A percentile compares a stretch with the other conserved stretches of the same genome.
Conservation (phyloP, 2,888 invertebrate species). For the Deilephila elpenor region DNA sequence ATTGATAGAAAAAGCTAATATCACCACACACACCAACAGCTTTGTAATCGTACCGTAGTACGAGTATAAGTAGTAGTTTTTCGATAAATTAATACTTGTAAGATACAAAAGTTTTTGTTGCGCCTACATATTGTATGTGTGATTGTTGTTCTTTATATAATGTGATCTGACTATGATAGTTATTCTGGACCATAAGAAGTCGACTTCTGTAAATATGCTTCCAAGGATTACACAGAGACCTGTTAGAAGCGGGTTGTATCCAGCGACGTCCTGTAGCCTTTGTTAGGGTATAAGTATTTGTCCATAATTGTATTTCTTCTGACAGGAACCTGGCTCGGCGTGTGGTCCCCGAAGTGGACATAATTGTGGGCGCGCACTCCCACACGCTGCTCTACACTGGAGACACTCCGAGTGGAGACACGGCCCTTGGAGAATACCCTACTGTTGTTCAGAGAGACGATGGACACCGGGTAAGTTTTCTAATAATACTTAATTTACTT, state of each 20-base stretch:
- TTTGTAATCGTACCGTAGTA: too few species aligned
- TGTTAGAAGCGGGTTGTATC: too few species aligned
- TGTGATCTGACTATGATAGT: too few species aligned
- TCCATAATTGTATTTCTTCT: constrained; percentile 12
- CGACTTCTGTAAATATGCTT: background rate
- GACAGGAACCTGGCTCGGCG: constrained; percentile 85
- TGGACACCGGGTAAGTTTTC: constrained; percentile 71
- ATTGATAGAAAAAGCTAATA: too few species aligned
- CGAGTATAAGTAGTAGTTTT: too few species aligned
- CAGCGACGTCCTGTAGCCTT: too few species aligned
- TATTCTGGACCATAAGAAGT: background rate
- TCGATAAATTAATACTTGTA: too few species aligned
- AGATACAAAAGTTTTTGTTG: too few species aligned
- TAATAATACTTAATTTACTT: background rate
- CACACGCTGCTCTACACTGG: constrained; percentile 90
- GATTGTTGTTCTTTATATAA: too few species aligned
- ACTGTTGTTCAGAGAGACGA: constrained; percentile 85
- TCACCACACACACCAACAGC: too few species aligned
- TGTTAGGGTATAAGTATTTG: background rate
- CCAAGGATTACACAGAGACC: too few species aligned
- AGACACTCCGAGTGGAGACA: constrained; percentile 83
- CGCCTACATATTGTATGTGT: too few species aligned
- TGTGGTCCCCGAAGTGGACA: constrained; percentile 88
- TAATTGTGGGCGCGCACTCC: constrained; percentile 94
- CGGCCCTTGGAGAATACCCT: constrained; percentile 87